A percentile compares a stretch with the other conserved stretches of the same genome.
Conservation (phyloP, 2,888 invertebrate species). For the Cactoblastis cactorum region DNA sequence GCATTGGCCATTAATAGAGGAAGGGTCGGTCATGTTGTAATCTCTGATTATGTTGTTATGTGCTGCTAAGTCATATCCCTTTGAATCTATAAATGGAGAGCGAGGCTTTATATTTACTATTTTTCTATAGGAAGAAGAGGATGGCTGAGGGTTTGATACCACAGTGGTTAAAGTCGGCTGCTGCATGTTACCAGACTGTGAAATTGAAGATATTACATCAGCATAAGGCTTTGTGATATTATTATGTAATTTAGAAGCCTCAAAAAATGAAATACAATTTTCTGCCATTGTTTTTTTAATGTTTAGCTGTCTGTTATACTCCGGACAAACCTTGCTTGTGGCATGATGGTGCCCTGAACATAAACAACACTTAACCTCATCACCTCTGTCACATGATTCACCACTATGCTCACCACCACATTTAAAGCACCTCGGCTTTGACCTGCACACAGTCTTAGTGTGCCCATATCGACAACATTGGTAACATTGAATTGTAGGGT, state of each 20-base stretch:
- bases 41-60: no score
- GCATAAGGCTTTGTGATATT: neutral
- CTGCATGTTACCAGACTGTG: neutral
- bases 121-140: neutral
- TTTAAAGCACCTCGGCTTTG: neutral
- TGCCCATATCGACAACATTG: neutral
- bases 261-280: neutral
- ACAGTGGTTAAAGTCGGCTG: neutral
- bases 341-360: neutral
- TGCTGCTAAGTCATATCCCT: no score
- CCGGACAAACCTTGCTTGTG: no score
- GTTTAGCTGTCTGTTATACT: neutral
- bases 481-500: neutral
- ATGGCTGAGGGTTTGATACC: neutral
- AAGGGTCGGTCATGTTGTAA: neutral
- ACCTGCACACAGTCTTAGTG: neutral
- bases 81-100: no score
- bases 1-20: neutral
- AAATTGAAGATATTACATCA: neutral
- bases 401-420: neutral
- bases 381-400: neutral
- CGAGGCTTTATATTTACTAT: no score
- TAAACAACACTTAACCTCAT: neutral
- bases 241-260: neutral
- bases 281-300: neutral